phyloP scores from a whole-genome alignment of 1,140 invertebrate species.

The Orius insidiosus region DNA sequence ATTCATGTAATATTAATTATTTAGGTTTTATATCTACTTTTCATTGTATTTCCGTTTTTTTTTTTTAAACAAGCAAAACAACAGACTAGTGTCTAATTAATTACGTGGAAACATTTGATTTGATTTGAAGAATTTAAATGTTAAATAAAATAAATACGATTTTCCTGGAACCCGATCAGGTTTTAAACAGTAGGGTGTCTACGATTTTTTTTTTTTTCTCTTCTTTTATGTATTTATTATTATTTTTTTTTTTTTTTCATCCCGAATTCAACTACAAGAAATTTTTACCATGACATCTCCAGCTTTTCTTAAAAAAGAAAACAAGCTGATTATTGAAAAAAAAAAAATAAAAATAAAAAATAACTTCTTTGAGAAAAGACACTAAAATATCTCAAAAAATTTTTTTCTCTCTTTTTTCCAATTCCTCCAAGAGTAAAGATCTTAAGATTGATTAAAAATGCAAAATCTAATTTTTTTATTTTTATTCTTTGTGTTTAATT shows the following conservation, averaged over 20 bases:
- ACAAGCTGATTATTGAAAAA: too few species aligned
- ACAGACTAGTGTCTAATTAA: too few species aligned
- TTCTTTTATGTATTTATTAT: conserved; percentile 10
- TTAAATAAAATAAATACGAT: too few species aligned
- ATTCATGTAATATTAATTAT: background rate
- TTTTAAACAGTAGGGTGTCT: conserved; percentile 8
- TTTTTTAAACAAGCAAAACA: background rate
- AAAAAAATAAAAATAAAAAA: too few species aligned
- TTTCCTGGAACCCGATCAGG: conserved; percentile 1
- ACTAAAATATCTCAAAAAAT: too few species aligned
- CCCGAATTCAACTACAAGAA: background rate
- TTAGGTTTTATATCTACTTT: background rate
- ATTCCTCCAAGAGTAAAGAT: too few species aligned
- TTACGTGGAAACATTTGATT: too few species aligned
- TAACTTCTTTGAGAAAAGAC: too few species aligned
- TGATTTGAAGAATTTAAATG: too few species aligned
- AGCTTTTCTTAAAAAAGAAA: too few species aligned
- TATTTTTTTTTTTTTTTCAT: conserved; percentile 7
- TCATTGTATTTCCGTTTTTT: conserved; percentile 4
- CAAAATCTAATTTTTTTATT: conserved; percentile 12
- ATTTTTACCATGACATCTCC: conserved; percentile 8
- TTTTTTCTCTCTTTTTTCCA: too few species aligned
- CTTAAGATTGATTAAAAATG: too few species aligned
- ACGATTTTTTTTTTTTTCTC: conserved; percentile 7
- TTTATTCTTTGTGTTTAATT: conserved; percentile 12